A percentile compares a stretch with the other conserved stretches of the same genome.
These are phyloP conservation scores for Sylvia atricapilla DNA, from an alignment of 2,113 vertebrate genomes.

Conservation along the genomic window DNA sequence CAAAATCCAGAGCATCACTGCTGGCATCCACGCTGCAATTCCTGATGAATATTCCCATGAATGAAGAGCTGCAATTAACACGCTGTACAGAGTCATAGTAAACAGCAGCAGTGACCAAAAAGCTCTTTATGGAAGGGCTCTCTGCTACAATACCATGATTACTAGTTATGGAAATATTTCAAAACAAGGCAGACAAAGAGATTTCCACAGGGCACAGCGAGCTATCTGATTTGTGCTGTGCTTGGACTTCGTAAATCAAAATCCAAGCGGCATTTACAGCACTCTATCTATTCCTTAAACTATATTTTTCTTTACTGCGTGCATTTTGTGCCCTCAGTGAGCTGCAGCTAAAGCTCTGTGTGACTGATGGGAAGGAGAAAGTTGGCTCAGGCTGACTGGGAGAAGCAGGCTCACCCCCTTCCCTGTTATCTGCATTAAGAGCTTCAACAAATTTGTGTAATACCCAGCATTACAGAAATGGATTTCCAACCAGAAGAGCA, in stretches of 20 bases:
- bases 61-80: neutral
- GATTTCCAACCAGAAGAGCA: constrained; percentile 48
- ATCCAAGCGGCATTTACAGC: neutral
- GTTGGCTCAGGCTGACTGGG: neutral
- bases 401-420: neutral
- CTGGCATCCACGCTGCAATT: neutral
- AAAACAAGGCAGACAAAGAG: neutral
- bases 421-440: constrained; percentile 5
- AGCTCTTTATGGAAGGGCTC: neutral
- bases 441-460: constrained; percentile 51
- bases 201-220: neutral
- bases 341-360: neutral
- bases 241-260: neutral
- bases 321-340: neutral
- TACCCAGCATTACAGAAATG: constrained; percentile 40
- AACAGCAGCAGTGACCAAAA: neutral
- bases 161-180: neutral
- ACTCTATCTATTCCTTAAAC: constrained; percentile 2
- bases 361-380: neutral
- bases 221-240: neutral
- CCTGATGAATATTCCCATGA: rapidly evolving
- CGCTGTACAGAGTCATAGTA: neutral
- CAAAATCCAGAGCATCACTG: neutral
- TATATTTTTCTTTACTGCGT: neutral
- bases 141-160: neutral